Conservation (phyloP, 1,140 invertebrate species). For the Euura lappo region DNA sequence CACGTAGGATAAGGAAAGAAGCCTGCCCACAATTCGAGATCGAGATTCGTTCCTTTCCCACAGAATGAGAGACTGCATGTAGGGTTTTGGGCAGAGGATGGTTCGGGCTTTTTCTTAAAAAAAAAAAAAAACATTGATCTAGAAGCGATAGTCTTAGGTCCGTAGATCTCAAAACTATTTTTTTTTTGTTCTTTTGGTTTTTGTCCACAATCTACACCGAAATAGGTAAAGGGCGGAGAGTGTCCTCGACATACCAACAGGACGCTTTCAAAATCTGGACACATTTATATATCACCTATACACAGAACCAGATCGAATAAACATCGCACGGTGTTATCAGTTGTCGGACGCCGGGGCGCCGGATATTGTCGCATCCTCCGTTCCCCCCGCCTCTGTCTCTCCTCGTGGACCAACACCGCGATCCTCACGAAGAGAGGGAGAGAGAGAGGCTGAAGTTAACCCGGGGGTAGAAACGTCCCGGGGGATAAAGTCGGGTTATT, state of each 20-base stretch:
- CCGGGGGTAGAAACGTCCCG: background rate
- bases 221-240: too few relatives aligned
- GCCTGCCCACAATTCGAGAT: too few relatives aligned
- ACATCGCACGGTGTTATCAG: slow-evolving; percentile 61
- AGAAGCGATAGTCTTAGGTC: background rate
- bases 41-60: too few relatives aligned
- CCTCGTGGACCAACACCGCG: slow-evolving; percentile 5
- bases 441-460: slow-evolving; percentile 14
- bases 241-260: background rate
- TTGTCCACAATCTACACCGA: background rate
- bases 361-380: slow-evolving; percentile 63
- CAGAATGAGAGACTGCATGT: too few relatives aligned
- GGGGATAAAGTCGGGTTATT: background rate
- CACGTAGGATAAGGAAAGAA: too few relatives aligned
- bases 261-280: background rate
- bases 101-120: background rate
- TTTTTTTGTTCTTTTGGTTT: too few relatives aligned
- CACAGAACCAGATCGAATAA: slow-evolving; percentile 46
- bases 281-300: slow-evolving; percentile 55
- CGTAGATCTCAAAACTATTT: background rate
- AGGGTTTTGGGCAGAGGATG: too few relatives aligned
- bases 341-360: slow-evolving; percentile 62
- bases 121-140: slow-evolving; percentile 4
- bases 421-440: slow-evolving; percentile 22
- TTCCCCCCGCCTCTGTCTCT: slow-evolving; percentile 23